Conservation (phyloP, 1,140 invertebrate genomes). For the Bradynema listronoti region DNA sequence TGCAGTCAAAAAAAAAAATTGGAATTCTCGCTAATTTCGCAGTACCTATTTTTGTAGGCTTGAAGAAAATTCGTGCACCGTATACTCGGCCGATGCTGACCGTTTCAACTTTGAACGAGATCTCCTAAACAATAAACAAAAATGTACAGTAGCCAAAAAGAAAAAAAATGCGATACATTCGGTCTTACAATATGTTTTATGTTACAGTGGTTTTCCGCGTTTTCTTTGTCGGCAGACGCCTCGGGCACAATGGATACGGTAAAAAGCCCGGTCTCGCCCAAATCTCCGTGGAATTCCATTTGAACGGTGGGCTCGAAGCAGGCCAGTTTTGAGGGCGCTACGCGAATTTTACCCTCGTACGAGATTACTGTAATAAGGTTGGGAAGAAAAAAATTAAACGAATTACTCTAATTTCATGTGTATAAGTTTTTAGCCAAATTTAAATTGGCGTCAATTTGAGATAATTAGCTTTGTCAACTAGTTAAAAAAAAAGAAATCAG, state of each 20-base stretch:
- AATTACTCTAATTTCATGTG: too few species aligned
- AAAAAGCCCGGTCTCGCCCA: constrained; percentile 38
- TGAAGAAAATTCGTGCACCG: constrained; percentile 30
- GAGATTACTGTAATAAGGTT: constrained; percentile 38
- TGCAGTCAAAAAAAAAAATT: constrained; percentile 13
- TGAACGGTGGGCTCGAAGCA: constrained; percentile 14
- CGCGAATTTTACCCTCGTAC: constrained; percentile 41
- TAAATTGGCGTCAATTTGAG: too few species aligned
- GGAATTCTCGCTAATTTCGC: constrained; percentile 11
- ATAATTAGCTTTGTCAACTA: too few species aligned
- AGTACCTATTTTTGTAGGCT: constrained; percentile 29
- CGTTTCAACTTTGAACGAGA: constrained; percentile 39
- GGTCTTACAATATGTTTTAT: neutral
- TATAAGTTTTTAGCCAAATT: too few species aligned
- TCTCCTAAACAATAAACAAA: constrained; percentile 17
- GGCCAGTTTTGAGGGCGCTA: constrained; percentile 1
- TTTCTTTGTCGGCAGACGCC: neutral
- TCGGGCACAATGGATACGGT: neutral
- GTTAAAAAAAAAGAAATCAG: too few species aligned
- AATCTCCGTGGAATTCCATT: constrained; percentile 39
- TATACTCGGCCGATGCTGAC: constrained; percentile 32
- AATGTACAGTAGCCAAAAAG: neutral
- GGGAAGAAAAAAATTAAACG: too few species aligned
- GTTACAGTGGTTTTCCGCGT: neutral
- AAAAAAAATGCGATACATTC: neutral